These are phyloP conservation scores for Cercopithecus mitis DNA, from an alignment of 2,797 vertebrate species.

Conservation along the genomic window DNA sequence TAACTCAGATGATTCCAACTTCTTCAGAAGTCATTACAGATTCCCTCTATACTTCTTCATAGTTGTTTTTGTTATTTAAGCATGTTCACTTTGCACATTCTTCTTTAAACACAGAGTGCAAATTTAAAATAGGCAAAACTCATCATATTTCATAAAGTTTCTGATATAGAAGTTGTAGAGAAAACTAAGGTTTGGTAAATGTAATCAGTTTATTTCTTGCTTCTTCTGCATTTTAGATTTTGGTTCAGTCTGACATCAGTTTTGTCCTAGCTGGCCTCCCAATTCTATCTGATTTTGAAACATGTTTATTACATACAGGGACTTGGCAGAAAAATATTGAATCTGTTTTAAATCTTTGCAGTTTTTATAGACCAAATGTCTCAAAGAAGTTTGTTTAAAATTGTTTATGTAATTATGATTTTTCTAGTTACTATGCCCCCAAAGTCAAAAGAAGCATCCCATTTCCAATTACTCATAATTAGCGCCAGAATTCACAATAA, in stretches of 20 bases:
- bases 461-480: conserved; percentile 62
- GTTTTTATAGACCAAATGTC: conserved; percentile 32
- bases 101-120: background rate
- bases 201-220: background rate
- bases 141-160: conserved; percentile 32
- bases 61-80: background rate
- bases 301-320: background rate
- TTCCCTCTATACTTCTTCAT: background rate
- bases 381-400: conserved; percentile 53
- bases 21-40: background rate
- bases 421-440: conserved; percentile 23
- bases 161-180: background rate
- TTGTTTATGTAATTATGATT: conserved; percentile 53
- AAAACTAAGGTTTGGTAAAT: background rate
- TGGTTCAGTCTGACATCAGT: background rate
- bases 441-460: conserved; percentile 51
- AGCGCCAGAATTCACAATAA: conserved; percentile 50
- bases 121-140: conserved; percentile 60
- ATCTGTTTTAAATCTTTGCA: conserved; percentile 61
- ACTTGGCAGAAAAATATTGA: background rate
- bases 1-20: background rate
- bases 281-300: conserved; percentile 50
- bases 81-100: background rate
- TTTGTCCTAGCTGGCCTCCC: background rate
- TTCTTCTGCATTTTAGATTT: background rate